Percentiles rank a stretch among this genome's conserved stretches.
phyloP scores from a whole-genome alignment of 2,113 vertebrate species.

The Chionis minor region DNA sequence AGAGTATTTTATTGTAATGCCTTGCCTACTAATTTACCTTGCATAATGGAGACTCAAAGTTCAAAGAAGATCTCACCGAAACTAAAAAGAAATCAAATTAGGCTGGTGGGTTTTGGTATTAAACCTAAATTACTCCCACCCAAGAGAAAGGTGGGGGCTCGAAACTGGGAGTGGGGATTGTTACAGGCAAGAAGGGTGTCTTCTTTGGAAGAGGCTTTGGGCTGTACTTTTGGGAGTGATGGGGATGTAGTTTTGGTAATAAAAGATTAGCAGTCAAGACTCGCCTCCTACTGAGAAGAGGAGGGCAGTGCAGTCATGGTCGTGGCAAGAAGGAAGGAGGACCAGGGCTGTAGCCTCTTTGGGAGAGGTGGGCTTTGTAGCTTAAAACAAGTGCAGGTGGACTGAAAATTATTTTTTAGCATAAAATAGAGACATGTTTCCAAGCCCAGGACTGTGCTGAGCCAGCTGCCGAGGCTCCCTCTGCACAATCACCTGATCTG shows the following conservation, averaged over 20 bases:
- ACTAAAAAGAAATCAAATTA: neutral
- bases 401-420: neutral
- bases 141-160: neutral
- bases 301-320: neutral
- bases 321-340: neutral
- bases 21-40: constrained; percentile 5
- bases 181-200: neutral
- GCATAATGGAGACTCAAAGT: neutral
- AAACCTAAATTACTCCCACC: neutral
- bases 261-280: neutral
- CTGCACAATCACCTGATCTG: neutral
- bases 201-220: neutral
- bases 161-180: neutral
- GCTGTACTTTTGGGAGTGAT: neutral
- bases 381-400: neutral
- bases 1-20: neutral
- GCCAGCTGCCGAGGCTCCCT: neutral
- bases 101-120: neutral
- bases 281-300: neutral
- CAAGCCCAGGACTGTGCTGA: neutral
- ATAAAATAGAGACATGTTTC: neutral
- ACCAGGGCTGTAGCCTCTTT: neutral
- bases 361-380: neutral
- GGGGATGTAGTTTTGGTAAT: neutral
- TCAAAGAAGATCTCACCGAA: neutral